These are phyloP conservation scores for Cantharis lateralis DNA, from an alignment of 2,888 invertebrate species.

Conservation along the genomic window DNA sequence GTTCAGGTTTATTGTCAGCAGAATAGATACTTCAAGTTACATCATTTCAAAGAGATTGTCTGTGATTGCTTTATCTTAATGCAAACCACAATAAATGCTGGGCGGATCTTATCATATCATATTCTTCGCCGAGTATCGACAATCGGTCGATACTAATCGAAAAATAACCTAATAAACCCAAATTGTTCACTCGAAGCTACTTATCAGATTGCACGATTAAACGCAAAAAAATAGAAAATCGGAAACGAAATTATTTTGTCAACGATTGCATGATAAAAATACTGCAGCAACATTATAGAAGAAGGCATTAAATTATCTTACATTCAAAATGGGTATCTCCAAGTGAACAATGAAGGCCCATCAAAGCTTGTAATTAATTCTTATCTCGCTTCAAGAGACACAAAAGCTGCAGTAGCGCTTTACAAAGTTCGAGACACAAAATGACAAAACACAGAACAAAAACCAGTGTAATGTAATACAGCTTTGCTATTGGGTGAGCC, in stretches of 20 bases:
- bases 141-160: neutral
- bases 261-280: conserved; percentile 17
- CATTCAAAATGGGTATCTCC: conserved; percentile 52
- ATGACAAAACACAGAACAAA: conserved; percentile 57
- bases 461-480: conserved; percentile 55
- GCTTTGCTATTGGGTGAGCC: conserved; percentile 53
- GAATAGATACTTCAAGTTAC: conserved; percentile 58
- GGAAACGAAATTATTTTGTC: neutral
- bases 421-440: conserved; percentile 56
- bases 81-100: conserved; percentile 31
- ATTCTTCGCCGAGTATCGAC: neutral
- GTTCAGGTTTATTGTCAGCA: conserved; percentile 51
- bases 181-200: neutral
- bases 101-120: conserved; percentile 23
- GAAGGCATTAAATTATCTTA: conserved; percentile 54
- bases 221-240: neutral
- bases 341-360: conserved; percentile 52
- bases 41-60: conserved; percentile 56
- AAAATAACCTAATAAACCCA: neutral
- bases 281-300: conserved; percentile 13
- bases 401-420: conserved; percentile 53
- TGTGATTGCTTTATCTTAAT: conserved; percentile 55
- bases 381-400: conserved; percentile 58
- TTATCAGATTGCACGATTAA: neutral
- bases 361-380: conserved; percentile 59